phyloP scores from a whole-genome alignment of 2,888 invertebrate genomes.

The Drosophila multiciliata region DNA sequence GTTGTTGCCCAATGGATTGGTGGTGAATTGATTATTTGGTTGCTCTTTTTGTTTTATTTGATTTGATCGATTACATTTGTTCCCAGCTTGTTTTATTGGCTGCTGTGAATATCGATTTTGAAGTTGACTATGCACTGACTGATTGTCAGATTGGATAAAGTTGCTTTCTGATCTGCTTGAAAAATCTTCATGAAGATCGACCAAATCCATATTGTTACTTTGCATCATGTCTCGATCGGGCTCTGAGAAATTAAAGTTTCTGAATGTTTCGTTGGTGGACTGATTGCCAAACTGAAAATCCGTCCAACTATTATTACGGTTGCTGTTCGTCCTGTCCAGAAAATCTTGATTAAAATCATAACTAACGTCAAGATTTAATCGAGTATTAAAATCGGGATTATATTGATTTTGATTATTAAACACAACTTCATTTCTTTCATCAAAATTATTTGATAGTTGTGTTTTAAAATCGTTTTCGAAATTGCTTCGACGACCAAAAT shows the following conservation, averaged over 20 bases:
- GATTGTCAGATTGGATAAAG: not conserved
- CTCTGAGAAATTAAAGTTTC: not conserved
- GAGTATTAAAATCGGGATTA: constrained; percentile 19
- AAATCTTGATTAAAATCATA: constrained; percentile 13
- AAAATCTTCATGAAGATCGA: constrained; percentile 13
- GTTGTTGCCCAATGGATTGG: not conserved
- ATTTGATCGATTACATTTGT: not conserved
- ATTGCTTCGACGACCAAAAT: not conserved
- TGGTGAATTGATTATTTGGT: not conserved
- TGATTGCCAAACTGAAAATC: not conserved
- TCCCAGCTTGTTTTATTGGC: not conserved
- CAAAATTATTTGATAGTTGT: not conserved
- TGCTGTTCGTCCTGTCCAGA: not conserved
- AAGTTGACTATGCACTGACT: not conserved
- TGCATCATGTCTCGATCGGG: not conserved
- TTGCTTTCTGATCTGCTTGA: not conserved
- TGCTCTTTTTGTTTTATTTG: not conserved
- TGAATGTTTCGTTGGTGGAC: not conserved
- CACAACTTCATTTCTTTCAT: not conserved
- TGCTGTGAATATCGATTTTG: constrained; percentile 2
- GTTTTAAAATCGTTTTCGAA: constrained; percentile 4
- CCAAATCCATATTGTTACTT: not conserved
- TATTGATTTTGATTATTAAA: constrained; percentile 7
- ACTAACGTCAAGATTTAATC: constrained; percentile 2
- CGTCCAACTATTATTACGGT: not conserved